A percentile compares a stretch with the other conserved stretches of the same genome.
phyloP scores from a whole-genome alignment of 1,140 invertebrate genomes.

The Apis laboriosa region DNA sequence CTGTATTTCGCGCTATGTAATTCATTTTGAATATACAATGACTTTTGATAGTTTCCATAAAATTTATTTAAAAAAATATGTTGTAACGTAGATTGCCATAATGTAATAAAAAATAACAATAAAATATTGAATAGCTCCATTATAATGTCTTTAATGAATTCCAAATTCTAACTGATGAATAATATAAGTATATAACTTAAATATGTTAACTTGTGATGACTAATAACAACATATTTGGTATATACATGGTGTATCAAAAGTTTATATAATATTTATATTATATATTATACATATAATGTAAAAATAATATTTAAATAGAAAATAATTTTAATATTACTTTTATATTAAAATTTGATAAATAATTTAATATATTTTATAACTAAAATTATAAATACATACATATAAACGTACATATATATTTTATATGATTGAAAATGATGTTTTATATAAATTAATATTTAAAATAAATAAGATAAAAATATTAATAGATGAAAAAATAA shows the following conservation, averaged over 20 bases:
- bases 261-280: neutral
- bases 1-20: constrained; percentile 48
- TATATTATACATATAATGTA: neutral
- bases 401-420: no score
- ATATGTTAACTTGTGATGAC: neutral
- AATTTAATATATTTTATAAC: neutral
- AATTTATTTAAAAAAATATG: constrained; percentile 6
- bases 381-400: neutral
- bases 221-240: neutral
- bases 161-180: neutral
- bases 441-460: no score
- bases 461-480: no score
- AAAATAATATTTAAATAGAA: neutral
- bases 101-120: constrained; percentile 10
- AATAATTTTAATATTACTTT: no score
- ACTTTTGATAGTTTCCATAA: neutral
- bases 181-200: neutral
- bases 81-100: constrained; percentile 30
- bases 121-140: neutral
- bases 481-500: no score
- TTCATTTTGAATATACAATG: neutral
- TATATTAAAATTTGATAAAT: neutral
- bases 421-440: no score
- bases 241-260: neutral
- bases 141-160: neutral